Conservation (phyloP, 2,797 vertebrate species). For the Chelidonichthys spinosus region DNA sequence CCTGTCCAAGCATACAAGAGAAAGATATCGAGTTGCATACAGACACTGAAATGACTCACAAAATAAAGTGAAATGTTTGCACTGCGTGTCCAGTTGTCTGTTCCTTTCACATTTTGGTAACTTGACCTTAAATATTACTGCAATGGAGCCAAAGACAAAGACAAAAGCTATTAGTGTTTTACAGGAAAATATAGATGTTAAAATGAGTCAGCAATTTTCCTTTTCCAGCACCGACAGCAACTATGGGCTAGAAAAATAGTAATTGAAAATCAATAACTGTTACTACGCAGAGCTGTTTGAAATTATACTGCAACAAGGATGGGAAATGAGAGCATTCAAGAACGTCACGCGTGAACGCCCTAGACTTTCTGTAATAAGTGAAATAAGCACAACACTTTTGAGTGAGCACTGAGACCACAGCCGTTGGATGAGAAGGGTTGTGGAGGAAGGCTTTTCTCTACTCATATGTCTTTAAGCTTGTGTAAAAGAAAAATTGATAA, state of each 20-base stretch:
- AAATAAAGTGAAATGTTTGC: conserved; percentile 41
- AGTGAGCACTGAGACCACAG: neutral
- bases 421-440: neutral
- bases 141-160: conserved; percentile 25
- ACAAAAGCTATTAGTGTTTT: conserved; percentile 57
- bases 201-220: conserved; percentile 27
- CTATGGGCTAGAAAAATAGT: conserved; percentile 13
- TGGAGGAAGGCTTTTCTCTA: neutral
- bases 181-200: conserved; percentile 30
- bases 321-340: neutral
- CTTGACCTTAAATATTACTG: conserved; percentile 48
- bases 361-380: neutral
- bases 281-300: conserved; percentile 32
- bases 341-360: conserved; percentile 1
- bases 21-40: conserved; percentile 37
- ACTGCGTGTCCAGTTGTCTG: conserved; percentile 55
- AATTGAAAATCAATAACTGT: conserved; percentile 44
- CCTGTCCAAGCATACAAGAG: conserved; percentile 31
- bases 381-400: conserved; percentile 12
- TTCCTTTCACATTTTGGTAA: conserved; percentile 59
- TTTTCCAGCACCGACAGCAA: conserved; percentile 21
- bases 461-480: neutral
- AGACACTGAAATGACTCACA: conserved; percentile 54
- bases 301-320: conserved; percentile 27
- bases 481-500: conserved; percentile 4